These are phyloP conservation scores for Patiria pectinifera DNA, from an alignment of 53 echinoderm and acorn worm genomes.

Conservation along the genomic window DNA sequence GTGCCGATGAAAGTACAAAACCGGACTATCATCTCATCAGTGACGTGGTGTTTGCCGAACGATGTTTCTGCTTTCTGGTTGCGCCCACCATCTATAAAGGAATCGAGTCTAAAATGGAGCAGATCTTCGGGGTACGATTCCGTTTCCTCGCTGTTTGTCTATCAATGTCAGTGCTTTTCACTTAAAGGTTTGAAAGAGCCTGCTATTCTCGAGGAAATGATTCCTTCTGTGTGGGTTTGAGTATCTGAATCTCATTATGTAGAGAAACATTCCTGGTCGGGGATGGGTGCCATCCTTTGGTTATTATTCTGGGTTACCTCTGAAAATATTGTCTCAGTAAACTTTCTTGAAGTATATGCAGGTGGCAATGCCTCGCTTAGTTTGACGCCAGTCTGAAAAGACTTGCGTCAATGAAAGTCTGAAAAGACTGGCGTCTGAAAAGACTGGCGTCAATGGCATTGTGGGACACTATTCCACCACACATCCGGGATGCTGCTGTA, in stretches of 20 bases:
- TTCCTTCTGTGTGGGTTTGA: neutral
- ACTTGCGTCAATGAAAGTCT: too few relatives aligned
- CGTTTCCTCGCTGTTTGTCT: neutral
- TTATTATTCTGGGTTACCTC: too few relatives aligned
- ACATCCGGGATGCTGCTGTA: too few relatives aligned
- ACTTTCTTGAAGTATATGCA: neutral
- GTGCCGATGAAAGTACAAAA: slow-evolving; percentile 1
- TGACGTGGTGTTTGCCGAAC: slow-evolving; percentile 13
- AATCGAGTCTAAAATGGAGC: neutral
- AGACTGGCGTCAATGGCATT: too few relatives aligned
- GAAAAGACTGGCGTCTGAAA: too few relatives aligned
- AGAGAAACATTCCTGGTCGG: neutral
- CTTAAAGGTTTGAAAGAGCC: neutral
- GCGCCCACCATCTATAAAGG: slow-evolving; percentile 40
- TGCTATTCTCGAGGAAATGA: slow-evolving; percentile 3
- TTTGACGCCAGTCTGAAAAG: slow-evolving; percentile 16
- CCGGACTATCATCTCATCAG: slow-evolving; percentile 11
- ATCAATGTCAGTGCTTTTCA: neutral
- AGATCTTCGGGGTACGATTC: neutral
- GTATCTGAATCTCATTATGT: slow-evolving; percentile 6
- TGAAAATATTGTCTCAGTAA: too few relatives aligned
- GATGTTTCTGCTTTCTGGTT: neutral
- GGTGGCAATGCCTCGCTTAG: neutral
- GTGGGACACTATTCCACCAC: too few relatives aligned
- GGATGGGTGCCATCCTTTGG: neutral